phyloP scores from a whole-genome alignment of 2,113 vertebrate species.

The Gracilinanus agilis region DNA sequence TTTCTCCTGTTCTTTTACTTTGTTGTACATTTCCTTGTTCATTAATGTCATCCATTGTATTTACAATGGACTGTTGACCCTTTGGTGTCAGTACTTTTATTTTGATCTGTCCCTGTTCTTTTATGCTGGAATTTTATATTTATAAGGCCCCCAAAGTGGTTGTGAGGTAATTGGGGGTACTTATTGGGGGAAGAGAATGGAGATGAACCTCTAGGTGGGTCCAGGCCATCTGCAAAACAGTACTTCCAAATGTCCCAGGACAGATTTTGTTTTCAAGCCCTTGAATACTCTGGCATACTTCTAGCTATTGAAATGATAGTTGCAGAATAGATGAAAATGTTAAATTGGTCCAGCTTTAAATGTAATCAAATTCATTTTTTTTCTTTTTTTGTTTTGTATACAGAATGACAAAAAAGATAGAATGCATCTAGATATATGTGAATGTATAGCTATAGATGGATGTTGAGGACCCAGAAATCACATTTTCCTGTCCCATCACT shows the following conservation, averaged over 20 bases:
- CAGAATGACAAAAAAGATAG: not conserved
- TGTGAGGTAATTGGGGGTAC: not conserved
- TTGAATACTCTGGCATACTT: not conserved
- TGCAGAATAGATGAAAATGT: slow-evolving; percentile 4
- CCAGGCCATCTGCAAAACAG: not conserved
- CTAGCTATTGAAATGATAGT: slow-evolving; percentile 13
- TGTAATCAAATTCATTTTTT: not conserved
- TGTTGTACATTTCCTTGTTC: slow-evolving; percentile 17
- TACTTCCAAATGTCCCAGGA: not conserved
- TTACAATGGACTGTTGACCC: no score
- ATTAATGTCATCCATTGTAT: not conserved
- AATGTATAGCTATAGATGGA: not conserved
- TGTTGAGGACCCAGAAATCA: not conserved
- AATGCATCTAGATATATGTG: not conserved
- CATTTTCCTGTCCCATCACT: not conserved
- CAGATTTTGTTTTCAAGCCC: not conserved
- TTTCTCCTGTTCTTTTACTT: slow-evolving; percentile 17
- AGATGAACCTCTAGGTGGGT: not conserved
- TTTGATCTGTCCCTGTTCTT: not conserved
- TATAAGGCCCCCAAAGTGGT: not conserved
- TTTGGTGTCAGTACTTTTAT: not conserved
- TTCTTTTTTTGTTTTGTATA: not conserved
- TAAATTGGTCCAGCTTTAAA: not conserved
- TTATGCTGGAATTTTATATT: not conserved
- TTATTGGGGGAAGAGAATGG: not conserved